Conservation (phyloP, 2,113 vertebrate species). For the Lepidothrix coronata region DNA sequence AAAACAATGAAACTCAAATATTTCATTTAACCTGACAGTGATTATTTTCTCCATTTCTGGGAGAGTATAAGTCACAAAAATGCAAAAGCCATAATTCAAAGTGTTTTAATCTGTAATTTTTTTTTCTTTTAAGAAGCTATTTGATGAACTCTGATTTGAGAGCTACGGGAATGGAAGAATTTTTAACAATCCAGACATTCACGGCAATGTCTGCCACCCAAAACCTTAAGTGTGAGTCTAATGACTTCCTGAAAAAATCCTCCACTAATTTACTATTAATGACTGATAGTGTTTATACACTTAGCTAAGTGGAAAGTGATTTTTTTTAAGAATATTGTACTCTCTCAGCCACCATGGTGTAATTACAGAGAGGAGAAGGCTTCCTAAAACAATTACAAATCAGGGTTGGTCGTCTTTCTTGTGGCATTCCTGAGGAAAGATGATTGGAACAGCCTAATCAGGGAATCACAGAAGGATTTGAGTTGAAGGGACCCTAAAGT, state of each 20-base stretch:
- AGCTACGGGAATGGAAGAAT: not conserved
- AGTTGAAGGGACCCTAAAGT: not conserved
- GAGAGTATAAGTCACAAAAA: not conserved
- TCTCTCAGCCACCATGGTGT: not conserved
- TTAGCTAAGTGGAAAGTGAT: not conserved
- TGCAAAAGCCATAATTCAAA: not conserved
- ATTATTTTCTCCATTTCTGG: not conserved
- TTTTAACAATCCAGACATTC: not conserved
- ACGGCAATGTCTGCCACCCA: not conserved
- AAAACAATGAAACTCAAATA: not conserved
- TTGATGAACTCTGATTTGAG: not conserved
- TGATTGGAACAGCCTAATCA: not conserved
- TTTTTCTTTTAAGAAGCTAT: not conserved
- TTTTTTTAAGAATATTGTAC: not conserved
- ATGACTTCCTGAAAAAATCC: not conserved
- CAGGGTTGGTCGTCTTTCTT: not conserved
- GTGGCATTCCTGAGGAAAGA: not conserved
- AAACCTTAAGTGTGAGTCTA: not conserved
- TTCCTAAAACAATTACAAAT: not conserved
- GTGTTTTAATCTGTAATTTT: not conserved
- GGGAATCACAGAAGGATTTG: not conserved
- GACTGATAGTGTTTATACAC: not conserved
- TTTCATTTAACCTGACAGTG: not conserved
- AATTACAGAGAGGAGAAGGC: not conserved
- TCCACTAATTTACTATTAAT: slow-evolving; percentile 12